These are phyloP conservation scores for Caenorhabditis auriculariae DNA, from an alignment of 2,888 invertebrate genomes.

Conservation along the genomic window DNA sequence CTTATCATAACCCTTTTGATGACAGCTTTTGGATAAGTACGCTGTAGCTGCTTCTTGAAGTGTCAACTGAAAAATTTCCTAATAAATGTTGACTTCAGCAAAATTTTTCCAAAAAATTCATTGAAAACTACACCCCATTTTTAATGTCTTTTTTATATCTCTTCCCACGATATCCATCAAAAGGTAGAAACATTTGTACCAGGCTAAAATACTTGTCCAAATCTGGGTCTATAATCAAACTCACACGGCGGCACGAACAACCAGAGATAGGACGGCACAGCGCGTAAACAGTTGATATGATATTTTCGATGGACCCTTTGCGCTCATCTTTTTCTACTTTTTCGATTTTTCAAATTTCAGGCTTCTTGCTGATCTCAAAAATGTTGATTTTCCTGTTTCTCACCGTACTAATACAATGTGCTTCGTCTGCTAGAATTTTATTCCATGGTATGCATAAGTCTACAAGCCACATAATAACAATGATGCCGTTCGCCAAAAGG, in stretches of 20 bases:
- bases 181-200: no score
- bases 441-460: slow-evolving; percentile 32
- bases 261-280: no score
- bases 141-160: no score
- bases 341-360: background rate
- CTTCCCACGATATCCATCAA: no score
- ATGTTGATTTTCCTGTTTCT: no score
- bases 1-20: background rate
- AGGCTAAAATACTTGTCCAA: no score
- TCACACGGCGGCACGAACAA: no score
- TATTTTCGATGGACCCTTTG: background rate
- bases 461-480: slow-evolving; percentile 23
- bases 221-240: no score
- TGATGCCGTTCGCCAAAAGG: slow-evolving; percentile 27
- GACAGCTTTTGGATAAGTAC: background rate
- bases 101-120: background rate
- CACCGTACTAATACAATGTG: background rate
- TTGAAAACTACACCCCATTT: background rate
- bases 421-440: slow-evolving; percentile 9
- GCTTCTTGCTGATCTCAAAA: no score
- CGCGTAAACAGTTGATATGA: background rate
- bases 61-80: background rate
- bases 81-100: background rate
- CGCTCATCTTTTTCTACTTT: background rate
- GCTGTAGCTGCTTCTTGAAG: background rate